A percentile compares a stretch with the other conserved stretches of the same genome.
phyloP scores from a whole-genome alignment of 2,888 invertebrate genomes.

The Perdita meconis region DNA sequence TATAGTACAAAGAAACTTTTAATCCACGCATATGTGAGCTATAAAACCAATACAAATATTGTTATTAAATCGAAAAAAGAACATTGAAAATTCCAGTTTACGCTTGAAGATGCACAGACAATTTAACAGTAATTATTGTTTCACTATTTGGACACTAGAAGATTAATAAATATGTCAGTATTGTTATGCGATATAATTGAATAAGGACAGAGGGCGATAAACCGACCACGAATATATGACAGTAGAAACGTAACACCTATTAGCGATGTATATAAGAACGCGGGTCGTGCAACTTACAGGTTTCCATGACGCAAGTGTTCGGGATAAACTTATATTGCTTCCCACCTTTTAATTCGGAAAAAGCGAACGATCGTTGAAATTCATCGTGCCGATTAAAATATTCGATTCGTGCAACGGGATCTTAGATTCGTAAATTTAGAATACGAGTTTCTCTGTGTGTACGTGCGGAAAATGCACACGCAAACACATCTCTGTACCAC shows the following conservation, averaged over 20 bases:
- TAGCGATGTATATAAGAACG: constrained; percentile 51
- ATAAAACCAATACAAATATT: too few relatives aligned
- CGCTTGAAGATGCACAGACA: too few relatives aligned
- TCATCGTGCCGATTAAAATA: background rate
- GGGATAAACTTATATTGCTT: constrained; percentile 67
- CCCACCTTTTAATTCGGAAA: constrained; percentile 22
- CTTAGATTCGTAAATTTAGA: constrained; percentile 16
- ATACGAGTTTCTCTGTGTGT: constrained; percentile 13
- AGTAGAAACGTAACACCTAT: constrained; percentile 61
- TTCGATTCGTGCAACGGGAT: background rate
- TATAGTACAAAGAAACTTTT: too few relatives aligned
- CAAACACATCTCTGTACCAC: constrained; percentile 44
- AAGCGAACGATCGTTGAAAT: background rate
- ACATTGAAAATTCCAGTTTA: background rate
- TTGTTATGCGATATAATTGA: constrained; percentile 11
- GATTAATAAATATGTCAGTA: background rate
- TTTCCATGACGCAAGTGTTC: constrained; percentile 57
- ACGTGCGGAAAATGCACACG: background rate
- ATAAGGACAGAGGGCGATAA: constrained; percentile 9
- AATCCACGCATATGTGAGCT: too few relatives aligned
- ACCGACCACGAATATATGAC: background rate
- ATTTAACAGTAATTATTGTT: background rate
- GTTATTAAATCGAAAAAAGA: background rate
- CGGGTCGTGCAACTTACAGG: constrained; percentile 58
- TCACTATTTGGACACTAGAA: background rate